Evolutionary conservation across 2,113 vertebrate genomes (phyloP).

Genomic region (Brachyhypopomus gauderio): DNA sequence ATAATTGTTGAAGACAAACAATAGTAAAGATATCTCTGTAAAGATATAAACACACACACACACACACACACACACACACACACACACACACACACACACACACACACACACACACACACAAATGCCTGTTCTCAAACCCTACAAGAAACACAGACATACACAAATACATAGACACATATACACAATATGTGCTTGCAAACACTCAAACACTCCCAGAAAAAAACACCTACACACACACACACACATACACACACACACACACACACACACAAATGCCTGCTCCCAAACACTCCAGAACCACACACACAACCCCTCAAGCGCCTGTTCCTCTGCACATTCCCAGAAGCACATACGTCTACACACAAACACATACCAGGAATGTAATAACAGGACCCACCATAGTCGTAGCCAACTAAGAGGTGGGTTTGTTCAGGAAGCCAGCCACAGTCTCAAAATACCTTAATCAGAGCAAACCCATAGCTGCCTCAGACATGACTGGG

Average conservation of each 20-base stretch:
- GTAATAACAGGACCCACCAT: conserved; percentile 16
- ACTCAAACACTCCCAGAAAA: neutral
- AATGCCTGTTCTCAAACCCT: neutral
- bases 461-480: conserved; percentile 13
- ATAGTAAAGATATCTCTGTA: conserved; percentile 10
- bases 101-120: neutral
- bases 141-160: no score
- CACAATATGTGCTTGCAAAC: neutral
- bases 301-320: neutral
- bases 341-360: neutral
- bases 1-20: neutral
- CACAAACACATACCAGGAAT: conserved; percentile 18
- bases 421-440: conserved; percentile 48
- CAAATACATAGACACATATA: neutral
- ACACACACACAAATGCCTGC: neutral
- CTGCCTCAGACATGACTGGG: conserved; percentile 56
- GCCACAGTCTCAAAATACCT: conserved; percentile 46
- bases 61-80: neutral
- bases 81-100: conserved; percentile 6
- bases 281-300: neutral
- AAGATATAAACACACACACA: conserved; percentile 6
- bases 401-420: neutral
- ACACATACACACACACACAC: neutral
- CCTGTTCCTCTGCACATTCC: neutral
- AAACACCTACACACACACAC: neutral